Base-by-base conservation (phyloP, 1,140 invertebrate species). In the Neuroterus valhalla region DNA sequence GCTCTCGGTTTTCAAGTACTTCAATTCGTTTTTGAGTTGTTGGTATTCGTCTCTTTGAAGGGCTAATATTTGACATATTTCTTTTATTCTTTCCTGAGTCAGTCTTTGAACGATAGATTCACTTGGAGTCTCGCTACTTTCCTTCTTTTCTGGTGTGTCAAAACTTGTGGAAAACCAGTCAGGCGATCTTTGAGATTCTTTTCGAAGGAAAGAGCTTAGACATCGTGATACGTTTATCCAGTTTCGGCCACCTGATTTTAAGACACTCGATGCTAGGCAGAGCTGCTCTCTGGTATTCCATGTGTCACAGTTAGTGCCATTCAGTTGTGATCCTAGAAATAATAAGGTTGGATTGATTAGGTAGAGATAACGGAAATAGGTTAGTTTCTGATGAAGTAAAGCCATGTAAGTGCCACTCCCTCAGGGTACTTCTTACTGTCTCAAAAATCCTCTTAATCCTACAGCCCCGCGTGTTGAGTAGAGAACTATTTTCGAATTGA, bases 131-230 rank as follows among this genome's bases (percentile, higher is more conserved):
- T 96, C 95, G 17, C 94, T 93, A 3, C 92, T 92, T 70, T 92
- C 92, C 3, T 95, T 91, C 79, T 97, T 93, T 87, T 97, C 97
- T 3, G 96, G 96, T 19, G 94, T 95, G 82, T 97, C 96, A 15
- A 96, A 93, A 84, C 95, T 94, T 84, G 96, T 95, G 0, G 96
- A 96, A 87, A 97, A 98, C 95, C 96, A 98, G 86, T 98, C 96
- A 0, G 91, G 81, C 2, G 96, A 95, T 72, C 96, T 88, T 71
- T 78, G n/a, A 1, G 81, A 77, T 66, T 94, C 93, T 68, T 93
- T 92, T 81, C 97, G 96, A 1, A 93, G 92, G 81, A 93, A 94
- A 73, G 90, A 93, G 89, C 93, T 96, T 79, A 93, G 91, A 72
- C 91, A 94, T 75, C 96, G 90, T 45, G 96, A 96, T 0, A 98